Conservation (phyloP, 2,113 vertebrate genomes). For the Pelvicachromis taeniatus region DNA sequence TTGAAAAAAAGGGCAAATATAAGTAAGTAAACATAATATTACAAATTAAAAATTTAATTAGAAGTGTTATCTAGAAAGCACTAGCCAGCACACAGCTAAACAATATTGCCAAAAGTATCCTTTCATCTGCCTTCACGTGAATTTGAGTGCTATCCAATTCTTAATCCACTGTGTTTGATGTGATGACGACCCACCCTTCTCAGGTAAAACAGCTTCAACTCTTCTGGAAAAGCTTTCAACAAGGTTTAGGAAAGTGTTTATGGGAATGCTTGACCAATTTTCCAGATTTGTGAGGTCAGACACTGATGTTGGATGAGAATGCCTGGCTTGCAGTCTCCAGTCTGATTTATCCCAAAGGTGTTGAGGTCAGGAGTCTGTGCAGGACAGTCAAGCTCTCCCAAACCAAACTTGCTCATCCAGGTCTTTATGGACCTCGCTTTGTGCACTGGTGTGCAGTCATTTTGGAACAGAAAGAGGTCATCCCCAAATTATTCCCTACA, state of each 20-base stretch:
- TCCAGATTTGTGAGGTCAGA: too few species aligned
- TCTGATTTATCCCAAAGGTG: neutral
- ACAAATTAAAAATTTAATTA: neutral
- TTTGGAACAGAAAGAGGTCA: neutral
- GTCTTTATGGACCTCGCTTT: neutral
- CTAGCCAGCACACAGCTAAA: neutral
- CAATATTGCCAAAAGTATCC: neutral
- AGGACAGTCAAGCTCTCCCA: neutral
- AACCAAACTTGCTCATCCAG: neutral
- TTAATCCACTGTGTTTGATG: neutral
- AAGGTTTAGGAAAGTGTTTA: too few species aligned
- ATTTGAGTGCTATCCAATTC: neutral
- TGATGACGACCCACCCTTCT: neutral
- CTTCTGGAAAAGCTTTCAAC: too few species aligned
- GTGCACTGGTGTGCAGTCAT: neutral
- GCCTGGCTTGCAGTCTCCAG: too few species aligned
- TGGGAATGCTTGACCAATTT: too few species aligned
- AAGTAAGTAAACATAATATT: neutral
- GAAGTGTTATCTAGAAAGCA: neutral
- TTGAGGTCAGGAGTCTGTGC: neutral
- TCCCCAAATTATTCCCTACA: neutral
- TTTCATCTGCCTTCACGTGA: neutral
- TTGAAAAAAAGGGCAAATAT: neutral
- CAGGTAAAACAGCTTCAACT: neutral
- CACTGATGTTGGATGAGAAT: too few species aligned